Evolutionary conservation across 2,797 vertebrate genomes (phyloP).

Genomic region (Hyperoplus immaculatus): DNA sequence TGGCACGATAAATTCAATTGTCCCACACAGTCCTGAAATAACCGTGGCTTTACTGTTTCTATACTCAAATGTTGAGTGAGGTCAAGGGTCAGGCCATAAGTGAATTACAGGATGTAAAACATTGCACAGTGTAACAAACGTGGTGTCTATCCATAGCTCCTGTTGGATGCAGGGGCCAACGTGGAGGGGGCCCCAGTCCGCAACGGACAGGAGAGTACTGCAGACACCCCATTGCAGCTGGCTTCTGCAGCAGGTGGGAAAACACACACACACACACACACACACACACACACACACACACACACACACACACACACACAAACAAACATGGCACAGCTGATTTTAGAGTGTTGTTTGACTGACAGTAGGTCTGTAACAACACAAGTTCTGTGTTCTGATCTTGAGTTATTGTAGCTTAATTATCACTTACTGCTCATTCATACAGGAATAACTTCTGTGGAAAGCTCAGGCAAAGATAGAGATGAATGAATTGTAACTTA

Average conservation of each 20-base stretch:
- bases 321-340: conserved; percentile 42
- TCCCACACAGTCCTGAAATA: background rate
- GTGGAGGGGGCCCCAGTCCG: conserved; percentile 93
- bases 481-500: conserved; percentile 19
- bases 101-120: conserved; percentile 53
- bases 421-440: conserved; percentile 26
- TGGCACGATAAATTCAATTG: background rate
- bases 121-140: conserved; percentile 56
- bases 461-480: conserved; percentile 11
- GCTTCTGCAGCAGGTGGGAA: conserved; percentile 95
- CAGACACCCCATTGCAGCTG: conserved; percentile 95
- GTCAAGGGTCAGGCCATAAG: conserved; percentile 46
- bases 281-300: conserved; percentile 21
- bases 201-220: conserved; percentile 92
- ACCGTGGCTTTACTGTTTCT: conserved; percentile 4
- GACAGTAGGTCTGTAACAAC: background rate
- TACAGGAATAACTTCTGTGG: conserved; percentile 9
- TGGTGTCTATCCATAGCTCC: conserved; percentile 85
- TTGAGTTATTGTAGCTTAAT: conserved; percentile 28
- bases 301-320: conserved; percentile 14
- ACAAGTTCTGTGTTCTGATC: conserved; percentile 7
- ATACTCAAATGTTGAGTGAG: conserved; percentile 28
- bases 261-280: conserved; percentile 23
- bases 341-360: conserved; percentile 12
- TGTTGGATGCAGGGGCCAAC: conserved; percentile 94